Conservation (phyloP, 1,140 invertebrate genomes). For the Cepaea nemoralis region DNA sequence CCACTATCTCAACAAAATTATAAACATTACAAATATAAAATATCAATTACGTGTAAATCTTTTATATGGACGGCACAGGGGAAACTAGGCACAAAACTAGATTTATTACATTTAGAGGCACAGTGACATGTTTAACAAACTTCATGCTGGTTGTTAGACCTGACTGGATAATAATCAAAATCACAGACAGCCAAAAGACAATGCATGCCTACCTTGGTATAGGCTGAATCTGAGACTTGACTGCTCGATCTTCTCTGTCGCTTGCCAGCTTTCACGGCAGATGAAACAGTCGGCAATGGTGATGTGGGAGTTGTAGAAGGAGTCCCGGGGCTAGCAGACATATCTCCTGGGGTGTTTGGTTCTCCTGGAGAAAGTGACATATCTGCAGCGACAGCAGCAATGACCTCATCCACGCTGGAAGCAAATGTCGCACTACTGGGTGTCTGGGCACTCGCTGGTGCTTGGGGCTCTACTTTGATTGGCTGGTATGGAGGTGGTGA, state of each 20-base stretch:
- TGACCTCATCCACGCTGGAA: conserved; percentile 35
- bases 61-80: too few relatives aligned
- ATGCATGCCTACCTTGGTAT: conserved; percentile 9
- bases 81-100: too few relatives aligned
- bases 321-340: conserved; percentile 47
- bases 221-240: conserved; percentile 34
- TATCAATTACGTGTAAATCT: too few relatives aligned
- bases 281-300: not conserved
- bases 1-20: too few relatives aligned
- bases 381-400: conserved; percentile 37
- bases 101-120: too few relatives aligned
- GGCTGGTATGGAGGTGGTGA: conserved; percentile 31
- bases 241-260: conserved; percentile 34
- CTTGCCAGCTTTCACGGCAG: conserved; percentile 30
- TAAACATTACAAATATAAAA: too few relatives aligned
- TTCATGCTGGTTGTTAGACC: too few relatives aligned
- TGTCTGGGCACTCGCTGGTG: conserved; percentile 41
- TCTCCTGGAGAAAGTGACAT: conserved; percentile 21
- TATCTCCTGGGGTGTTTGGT: conserved; percentile 38
- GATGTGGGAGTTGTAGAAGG: conserved; percentile 47
- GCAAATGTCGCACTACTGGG: conserved; percentile 33
- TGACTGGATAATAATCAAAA: too few relatives aligned
- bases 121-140: too few relatives aligned
- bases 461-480: conserved; percentile 46
- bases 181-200: too few relatives aligned